Evolutionary conservation across 2,797 vertebrate genomes (phyloP).

Genomic region (Oceanodroma leucorhoa): DNA sequence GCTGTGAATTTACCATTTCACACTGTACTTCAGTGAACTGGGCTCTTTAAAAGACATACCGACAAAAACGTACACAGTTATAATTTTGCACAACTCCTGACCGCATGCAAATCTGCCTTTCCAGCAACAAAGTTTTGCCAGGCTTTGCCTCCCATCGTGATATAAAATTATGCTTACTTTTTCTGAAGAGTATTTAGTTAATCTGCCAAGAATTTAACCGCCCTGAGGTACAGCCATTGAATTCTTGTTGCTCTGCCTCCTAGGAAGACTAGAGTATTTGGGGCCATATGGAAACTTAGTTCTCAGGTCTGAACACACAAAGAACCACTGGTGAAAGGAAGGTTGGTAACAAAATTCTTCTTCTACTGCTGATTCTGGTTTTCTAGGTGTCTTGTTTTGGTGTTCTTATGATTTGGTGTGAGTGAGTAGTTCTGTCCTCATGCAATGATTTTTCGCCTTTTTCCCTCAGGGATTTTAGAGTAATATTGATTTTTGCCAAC

Average conservation of each 20-base stretch:
- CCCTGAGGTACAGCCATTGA: neutral
- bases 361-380: neutral
- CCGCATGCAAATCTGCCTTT: neutral
- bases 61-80: neutral
- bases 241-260: neutral
- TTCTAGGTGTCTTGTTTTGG: rapidly evolving
- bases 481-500: neutral
- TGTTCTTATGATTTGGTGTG: neutral
- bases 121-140: neutral
- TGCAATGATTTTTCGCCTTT: neutral
- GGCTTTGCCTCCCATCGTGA: neutral
- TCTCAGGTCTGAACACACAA: neutral
- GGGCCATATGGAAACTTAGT: neutral
- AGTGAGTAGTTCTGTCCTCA: neutral
- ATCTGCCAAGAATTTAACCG: neutral
- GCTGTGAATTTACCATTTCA: neutral
- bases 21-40: neutral
- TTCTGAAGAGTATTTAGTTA: neutral
- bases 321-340: neutral
- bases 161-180: neutral
- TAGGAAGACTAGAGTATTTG: neutral
- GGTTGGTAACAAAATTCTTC: neutral
- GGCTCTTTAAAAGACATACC: neutral
- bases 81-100: neutral
- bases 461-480: neutral